Percentiles rank a stretch among this genome's conserved stretches.
Evolutionary conservation across 2,113 vertebrate genomes (phyloP).

Genomic region (Mola mola): DNA sequence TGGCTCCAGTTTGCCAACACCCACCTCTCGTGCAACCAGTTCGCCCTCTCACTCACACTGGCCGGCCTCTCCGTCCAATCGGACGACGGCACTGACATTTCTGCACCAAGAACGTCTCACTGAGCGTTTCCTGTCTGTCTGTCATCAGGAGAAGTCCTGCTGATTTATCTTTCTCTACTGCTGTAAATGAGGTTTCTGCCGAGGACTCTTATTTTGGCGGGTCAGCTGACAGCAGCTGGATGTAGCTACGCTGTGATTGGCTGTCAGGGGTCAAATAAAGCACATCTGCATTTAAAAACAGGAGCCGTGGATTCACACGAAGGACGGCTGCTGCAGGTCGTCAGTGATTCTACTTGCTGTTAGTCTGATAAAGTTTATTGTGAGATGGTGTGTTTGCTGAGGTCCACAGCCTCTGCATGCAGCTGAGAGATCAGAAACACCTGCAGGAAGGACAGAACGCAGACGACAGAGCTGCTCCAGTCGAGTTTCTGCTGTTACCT

Average conservation of each 20-base stretch:
- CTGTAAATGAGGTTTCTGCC: slow-evolving; percentile 44
- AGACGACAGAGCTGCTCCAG: neutral
- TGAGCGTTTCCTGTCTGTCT: too few relatives aligned
- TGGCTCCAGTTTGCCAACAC: slow-evolving; percentile 18
- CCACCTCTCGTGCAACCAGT: too few relatives aligned
- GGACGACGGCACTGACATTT: too few relatives aligned
- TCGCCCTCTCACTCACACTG: too few relatives aligned
- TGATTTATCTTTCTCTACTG: too few relatives aligned
- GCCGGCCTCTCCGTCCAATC: too few relatives aligned
- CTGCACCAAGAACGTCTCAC: too few relatives aligned
- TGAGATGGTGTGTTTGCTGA: slow-evolving; percentile 2
- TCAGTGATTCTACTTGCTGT: neutral
- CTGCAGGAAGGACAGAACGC: slow-evolving; percentile 29
- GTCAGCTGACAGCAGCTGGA: neutral
- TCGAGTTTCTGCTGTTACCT: slow-evolving; percentile 58
- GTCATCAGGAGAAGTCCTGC: too few relatives aligned
- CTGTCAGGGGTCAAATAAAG: slow-evolving; percentile 13
- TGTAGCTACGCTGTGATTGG: slow-evolving; percentile 47
- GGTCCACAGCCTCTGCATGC: slow-evolving; percentile 42
- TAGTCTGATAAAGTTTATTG: too few relatives aligned
- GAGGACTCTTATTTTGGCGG: slow-evolving; percentile 27
- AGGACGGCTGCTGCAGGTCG: too few relatives aligned
- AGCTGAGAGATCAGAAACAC: slow-evolving; percentile 42
- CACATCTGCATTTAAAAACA: too few relatives aligned
- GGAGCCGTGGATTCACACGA: too few relatives aligned